Base-by-base conservation (phyloP, 2,888 invertebrate species). In the Drosophila percnosoma region DNA sequence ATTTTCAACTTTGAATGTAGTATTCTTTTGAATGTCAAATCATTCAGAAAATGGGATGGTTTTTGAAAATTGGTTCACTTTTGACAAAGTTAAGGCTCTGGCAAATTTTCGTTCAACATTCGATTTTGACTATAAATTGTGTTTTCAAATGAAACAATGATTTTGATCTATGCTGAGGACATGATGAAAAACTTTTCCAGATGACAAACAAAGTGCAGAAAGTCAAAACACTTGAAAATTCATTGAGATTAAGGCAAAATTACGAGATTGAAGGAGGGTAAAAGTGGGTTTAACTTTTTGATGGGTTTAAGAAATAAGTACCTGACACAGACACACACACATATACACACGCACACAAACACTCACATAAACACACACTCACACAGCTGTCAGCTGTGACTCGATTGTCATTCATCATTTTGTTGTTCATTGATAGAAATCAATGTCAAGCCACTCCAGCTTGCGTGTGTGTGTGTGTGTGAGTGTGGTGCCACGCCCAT, bases 371-470 rank as follows among this genome's bases (percentile, higher is more conserved):
- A 33, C 57, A 8, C 27, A 21, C 24, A n/a, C 10, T 7, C 21
- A 34, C 36, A 31, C 1, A 29, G 18, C 31, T 61, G 53, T 64
- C 49, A 64, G 27, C 40, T 64, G 15, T n/a, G 60, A 21, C 34
- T 18, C 42, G 34, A 42, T 51, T 75, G 75, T 71, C 77, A 78
- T 80, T 75, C 71, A 75, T 78, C 72, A 78, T 67, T 67, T 75
- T 62, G 71, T 27, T 58, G 61, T 61, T 60, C 72, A 72, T 78
- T 75, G 77, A 71, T 75, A 71, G 67, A 80, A 71, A 67, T 75
- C 71, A 75, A 79, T 42, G 70, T 57, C 75, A 79, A 34, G 15
- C 29, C 27, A 5, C 18, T 27, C 8, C 29, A 40, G 11, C 54
- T 34, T 57, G 13, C 45, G 18, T 57, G 13, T 53, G 18, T 7